Evolutionary conservation across 2,113 vertebrate species (phyloP), one percentile per base, ranked within the genome.

Genomic region (Strix aluco): DNA sequence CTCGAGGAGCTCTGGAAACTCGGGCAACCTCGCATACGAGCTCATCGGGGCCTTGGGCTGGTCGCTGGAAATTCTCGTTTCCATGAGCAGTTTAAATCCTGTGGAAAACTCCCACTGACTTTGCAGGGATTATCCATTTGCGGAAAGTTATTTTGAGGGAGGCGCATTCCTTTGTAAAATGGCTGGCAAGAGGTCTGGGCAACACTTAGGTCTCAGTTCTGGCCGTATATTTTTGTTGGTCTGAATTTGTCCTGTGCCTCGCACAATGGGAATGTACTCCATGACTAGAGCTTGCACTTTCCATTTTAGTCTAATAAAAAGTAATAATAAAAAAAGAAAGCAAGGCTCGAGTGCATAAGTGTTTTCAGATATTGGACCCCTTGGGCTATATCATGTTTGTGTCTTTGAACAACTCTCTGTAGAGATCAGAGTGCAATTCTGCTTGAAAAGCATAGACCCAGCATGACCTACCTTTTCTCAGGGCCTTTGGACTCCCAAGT

Each of bases 41-140:
- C 70, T 92, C 71, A 9, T 1, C 0, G 0, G 42, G 54, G 54
- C 49, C 49, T 87, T 91, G 96, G 78, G 81, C 52, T 79, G 57
- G 8, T 47, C 46, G 70, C 83, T 96, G 97, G 94, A 95, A 97
- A 95, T 81, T 86, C 78, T 85, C 36, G 15, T 94, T 96, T 91
- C 94, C 70, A 34, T 57, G 91, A 95, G 70, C 84, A 54, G 40
- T 81, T 85, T 34, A 52, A 82, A 78, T 87, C 88, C 89, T 85
- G 72, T 94, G 94, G 92, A 94, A 97, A 97, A 85, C 73, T 95
- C 91, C 92, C 86, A 75, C 42, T 62, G 92, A 46, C 51, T 91
- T 85, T 89, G 54, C 78, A 77, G 86, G 70, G 89, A 96, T 94
- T 95, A 82, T 89, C 70, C 94, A 51, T 81, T 71, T 97, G 94